Evolutionary conservation across 2,888 invertebrate species (phyloP).

Genomic region (Noctua janthe): DNA sequence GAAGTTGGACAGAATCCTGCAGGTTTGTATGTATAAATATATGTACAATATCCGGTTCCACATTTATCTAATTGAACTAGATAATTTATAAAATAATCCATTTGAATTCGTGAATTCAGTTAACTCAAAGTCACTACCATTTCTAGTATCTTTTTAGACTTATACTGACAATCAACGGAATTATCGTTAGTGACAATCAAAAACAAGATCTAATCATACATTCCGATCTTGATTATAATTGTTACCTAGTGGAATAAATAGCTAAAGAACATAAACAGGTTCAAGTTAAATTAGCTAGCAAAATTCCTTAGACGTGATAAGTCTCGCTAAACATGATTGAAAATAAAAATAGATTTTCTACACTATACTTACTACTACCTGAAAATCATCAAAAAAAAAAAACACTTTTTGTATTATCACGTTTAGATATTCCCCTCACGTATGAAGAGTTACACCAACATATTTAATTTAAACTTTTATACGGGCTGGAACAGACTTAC

Average conservation of each 20-base stretch:
- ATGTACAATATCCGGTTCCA: background rate
- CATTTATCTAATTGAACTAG: background rate
- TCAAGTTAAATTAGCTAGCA: background rate
- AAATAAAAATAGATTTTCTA: background rate
- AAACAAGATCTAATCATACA: slow-evolving; percentile 44
- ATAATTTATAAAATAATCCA: background rate
- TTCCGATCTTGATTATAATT: slow-evolving; percentile 45
- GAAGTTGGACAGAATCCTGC: slow-evolving; percentile 83
- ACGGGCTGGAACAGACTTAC: too few species aligned
- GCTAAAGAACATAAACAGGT: background rate
- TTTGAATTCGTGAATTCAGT: background rate
- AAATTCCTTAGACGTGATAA: background rate
- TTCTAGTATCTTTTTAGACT: background rate
- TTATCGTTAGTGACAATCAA: slow-evolving; percentile 31
- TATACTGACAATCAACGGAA: slow-evolving; percentile 20
- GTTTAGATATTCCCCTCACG: background rate
- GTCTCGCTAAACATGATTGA: background rate
- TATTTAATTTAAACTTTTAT: background rate
- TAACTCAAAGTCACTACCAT: background rate
- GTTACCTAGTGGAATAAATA: slow-evolving; percentile 40
- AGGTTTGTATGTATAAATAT: slow-evolving; percentile 71
- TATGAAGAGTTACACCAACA: background rate
- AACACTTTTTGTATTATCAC: background rate
- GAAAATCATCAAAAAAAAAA: background rate
- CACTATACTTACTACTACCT: background rate